Percentiles rank a stretch among this genome's conserved stretches.
phyloP scores from a whole-genome alignment of 2,113 vertebrate genomes.

The Bambusicola thoracicus region DNA sequence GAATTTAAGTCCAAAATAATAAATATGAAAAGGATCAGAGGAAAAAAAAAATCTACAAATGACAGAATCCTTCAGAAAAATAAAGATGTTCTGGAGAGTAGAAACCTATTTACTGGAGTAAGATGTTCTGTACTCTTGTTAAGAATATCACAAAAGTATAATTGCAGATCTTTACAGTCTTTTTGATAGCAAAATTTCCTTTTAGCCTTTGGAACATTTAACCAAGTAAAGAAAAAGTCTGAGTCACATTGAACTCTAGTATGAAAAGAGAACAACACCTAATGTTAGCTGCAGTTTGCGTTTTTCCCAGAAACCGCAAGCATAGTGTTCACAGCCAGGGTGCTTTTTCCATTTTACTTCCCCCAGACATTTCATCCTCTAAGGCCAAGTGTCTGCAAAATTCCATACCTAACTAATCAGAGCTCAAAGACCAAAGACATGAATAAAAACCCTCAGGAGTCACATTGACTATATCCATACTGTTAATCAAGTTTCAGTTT shows the following conservation, averaged over 20 bases:
- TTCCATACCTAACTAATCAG: neutral
- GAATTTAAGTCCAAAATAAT: neutral
- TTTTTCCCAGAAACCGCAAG: neutral
- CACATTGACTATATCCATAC: neutral
- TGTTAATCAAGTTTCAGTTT: neutral
- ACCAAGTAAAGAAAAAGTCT: neutral
- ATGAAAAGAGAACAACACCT: neutral
- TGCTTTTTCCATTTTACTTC: neutral
- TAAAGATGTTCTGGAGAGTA: neutral
- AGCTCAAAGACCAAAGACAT: neutral
- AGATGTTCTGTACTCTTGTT: neutral
- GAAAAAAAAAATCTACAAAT: neutral
- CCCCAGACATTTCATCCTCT: neutral
- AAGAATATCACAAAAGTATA: neutral
- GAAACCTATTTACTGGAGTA: fast-evolving
- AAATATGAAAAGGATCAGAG: neutral
- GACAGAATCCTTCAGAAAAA: neutral
- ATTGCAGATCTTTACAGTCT: neutral
- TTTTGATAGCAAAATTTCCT: neutral
- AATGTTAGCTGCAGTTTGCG: fast-evolving
- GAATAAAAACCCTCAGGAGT: neutral
- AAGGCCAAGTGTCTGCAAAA: neutral
- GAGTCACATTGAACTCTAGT: neutral
- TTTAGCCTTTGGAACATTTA: neutral
- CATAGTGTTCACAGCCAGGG: fast-evolving